These are phyloP conservation scores for Ceratoteleas bidentatus DNA, from an alignment of 1,140 invertebrate genomes.

Conservation along the genomic window DNA sequence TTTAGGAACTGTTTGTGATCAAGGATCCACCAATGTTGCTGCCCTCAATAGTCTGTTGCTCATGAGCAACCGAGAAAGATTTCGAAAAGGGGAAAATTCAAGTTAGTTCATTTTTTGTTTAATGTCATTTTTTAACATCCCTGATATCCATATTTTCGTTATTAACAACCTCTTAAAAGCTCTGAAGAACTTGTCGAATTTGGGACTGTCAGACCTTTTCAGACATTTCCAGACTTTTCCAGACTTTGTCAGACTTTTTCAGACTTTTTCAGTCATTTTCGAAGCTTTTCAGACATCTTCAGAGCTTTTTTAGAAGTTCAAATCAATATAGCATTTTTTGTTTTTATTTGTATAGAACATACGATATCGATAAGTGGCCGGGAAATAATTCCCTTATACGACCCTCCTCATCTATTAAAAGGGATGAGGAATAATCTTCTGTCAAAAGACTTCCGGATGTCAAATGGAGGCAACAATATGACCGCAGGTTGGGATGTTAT, in stretches of 20 bases:
- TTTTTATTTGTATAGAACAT: not conserved
- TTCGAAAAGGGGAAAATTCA: slow-evolving; percentile 2
- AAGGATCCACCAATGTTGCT: slow-evolving; percentile 26
- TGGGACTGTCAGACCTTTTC: too few relatives aligned
- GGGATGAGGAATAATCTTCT: slow-evolving; percentile 40
- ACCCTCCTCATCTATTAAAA: slow-evolving; percentile 40
- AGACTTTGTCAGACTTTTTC: too few relatives aligned
- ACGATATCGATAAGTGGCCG: not conserved
- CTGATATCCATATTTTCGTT: too few relatives aligned
- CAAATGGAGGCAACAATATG: not conserved
- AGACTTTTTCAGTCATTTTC: too few relatives aligned
- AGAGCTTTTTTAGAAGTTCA: too few relatives aligned
- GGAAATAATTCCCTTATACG: slow-evolving; percentile 32
- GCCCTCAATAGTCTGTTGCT: slow-evolving; percentile 4
- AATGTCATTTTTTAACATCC: too few relatives aligned
- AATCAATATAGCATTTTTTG: too few relatives aligned
- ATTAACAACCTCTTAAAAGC: too few relatives aligned
- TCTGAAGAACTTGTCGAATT: too few relatives aligned
- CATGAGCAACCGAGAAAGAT: not conserved
- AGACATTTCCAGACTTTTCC: too few relatives aligned
- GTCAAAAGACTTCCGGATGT: slow-evolving; percentile 19
- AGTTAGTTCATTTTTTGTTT: slow-evolving; percentile 10
- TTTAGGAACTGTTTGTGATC: slow-evolving; percentile 40
- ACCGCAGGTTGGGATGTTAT: slow-evolving; percentile 22
- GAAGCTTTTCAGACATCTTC: too few relatives aligned